Evolutionary conservation across 64 coral and sea anemone genomes (phyloP).

Genomic region (Trachythela sp.): DNA sequence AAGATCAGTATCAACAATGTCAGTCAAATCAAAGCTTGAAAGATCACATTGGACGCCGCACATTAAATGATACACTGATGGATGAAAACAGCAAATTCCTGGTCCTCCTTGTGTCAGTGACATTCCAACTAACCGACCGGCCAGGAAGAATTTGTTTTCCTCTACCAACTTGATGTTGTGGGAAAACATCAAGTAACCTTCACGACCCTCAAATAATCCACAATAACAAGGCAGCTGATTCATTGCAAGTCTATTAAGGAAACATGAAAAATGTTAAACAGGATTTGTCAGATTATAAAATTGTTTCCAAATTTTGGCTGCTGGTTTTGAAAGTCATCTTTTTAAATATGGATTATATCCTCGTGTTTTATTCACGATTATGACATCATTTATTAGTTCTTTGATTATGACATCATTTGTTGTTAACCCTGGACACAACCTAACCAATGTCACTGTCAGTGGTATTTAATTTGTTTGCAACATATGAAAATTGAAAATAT

Average conservation of each 20-base stretch:
- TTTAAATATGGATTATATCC: too few relatives aligned
- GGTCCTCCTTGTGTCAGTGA: constrained; percentile 6
- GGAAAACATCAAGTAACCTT: neutral
- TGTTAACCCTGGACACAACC: too few relatives aligned
- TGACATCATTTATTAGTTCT: too few relatives aligned
- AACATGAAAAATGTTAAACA: too few relatives aligned
- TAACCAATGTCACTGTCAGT: too few relatives aligned
- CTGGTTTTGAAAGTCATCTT: too few relatives aligned
- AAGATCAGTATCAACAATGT: neutral
- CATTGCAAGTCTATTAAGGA: neutral
- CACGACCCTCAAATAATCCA: constrained; percentile 11
- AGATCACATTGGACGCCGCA: neutral
- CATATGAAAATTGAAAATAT: too few relatives aligned
- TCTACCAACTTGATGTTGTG: constrained; percentile 16
- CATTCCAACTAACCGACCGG: neutral
- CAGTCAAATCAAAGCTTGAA: neutral
- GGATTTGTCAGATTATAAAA: too few relatives aligned
- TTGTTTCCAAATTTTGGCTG: too few relatives aligned
- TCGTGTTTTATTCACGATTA: too few relatives aligned
- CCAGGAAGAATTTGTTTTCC: neutral
- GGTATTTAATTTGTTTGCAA: too few relatives aligned
- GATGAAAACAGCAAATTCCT: constrained; percentile 1
- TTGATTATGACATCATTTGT: too few relatives aligned
- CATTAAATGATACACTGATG: constrained; percentile 4
- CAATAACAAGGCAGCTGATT: neutral